A percentile compares a stretch with the other conserved stretches of the same genome.
Evolutionary conservation across 1,140 invertebrate species (phyloP).

Genomic region (Drosophila tsacasi): DNA sequence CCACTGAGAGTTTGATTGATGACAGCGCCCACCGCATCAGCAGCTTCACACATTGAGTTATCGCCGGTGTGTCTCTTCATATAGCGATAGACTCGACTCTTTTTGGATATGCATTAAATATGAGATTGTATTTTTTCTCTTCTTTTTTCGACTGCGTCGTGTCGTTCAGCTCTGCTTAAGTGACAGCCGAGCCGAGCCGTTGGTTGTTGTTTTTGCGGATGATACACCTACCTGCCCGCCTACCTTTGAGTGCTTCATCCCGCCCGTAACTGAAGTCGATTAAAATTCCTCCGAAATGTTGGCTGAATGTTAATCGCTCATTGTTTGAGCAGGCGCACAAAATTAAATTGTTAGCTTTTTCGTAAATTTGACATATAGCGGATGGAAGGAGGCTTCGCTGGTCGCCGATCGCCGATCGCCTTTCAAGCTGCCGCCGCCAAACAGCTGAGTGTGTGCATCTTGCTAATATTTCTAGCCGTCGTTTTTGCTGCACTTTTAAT

Average conservation of each 20-base stretch:
- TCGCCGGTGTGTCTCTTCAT: slow-evolving; percentile 39
- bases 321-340: slow-evolving; percentile 72
- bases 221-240: slow-evolving; percentile 64
- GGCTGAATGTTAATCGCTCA: slow-evolving; percentile 78
- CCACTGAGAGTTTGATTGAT: slow-evolving; percentile 69
- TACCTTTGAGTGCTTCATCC: slow-evolving; percentile 12
- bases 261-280: slow-evolving; percentile 60
- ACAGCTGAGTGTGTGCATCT: slow-evolving; percentile 63
- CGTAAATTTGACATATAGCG: slow-evolving; percentile 74
- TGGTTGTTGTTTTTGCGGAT: slow-evolving; percentile 33
- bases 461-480: slow-evolving; percentile 19
- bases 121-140: slow-evolving; percentile 26
- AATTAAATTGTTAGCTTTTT: slow-evolving; percentile 78
- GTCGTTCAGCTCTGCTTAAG: slow-evolving; percentile 57
- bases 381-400: slow-evolving; percentile 5
- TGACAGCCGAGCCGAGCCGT: slow-evolving; percentile 59
- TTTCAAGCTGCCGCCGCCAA: slow-evolving; percentile 65
- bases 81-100: slow-evolving; percentile 19
- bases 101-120: slow-evolving; percentile 55
- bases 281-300: slow-evolving; percentile 76
- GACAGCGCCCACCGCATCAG: slow-evolving; percentile 67
- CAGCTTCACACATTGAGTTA: slow-evolving; percentile 68
- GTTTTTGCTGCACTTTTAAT: slow-evolving; percentile 67
- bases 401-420: slow-evolving; percentile 34
- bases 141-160: slow-evolving; percentile 14